Evolutionary conservation across 2,797 vertebrate genomes (phyloP).

Genomic region (Echiichthys vipera): DNA sequence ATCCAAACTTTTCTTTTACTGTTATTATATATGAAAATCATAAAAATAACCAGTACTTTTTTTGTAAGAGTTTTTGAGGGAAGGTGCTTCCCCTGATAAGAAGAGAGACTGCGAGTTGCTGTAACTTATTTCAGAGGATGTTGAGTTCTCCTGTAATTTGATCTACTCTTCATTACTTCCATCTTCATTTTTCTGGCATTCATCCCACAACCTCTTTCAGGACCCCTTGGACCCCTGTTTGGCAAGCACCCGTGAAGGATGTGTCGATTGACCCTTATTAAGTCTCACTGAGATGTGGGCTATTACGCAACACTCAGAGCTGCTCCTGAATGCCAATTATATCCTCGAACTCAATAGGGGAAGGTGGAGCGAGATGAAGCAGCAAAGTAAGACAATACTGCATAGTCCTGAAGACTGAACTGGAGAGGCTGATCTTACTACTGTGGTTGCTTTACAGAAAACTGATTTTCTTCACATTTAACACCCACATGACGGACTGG

Average conservation of each 20-base stretch:
- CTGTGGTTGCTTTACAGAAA: neutral
- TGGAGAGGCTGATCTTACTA: neutral
- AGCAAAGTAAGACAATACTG: slow-evolving; percentile 12
- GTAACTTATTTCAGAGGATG: neutral
- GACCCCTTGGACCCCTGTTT: slow-evolving; percentile 13
- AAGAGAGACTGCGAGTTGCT: neutral
- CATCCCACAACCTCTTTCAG: neutral
- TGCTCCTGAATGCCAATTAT: slow-evolving; percentile 45
- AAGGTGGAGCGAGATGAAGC: slow-evolving; percentile 3
- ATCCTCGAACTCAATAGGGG: slow-evolving; percentile 7
- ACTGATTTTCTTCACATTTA: neutral
- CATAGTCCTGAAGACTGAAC: neutral
- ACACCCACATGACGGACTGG: neutral
- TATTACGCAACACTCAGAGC: slow-evolving; percentile 57
- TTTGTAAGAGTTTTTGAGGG: too few species aligned
- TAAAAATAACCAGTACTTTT: too few species aligned
- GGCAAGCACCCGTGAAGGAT: slow-evolving; percentile 19
- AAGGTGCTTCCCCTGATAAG: too few species aligned
- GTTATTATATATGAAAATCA: too few species aligned
- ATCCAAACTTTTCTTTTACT: too few species aligned
- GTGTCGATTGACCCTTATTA: slow-evolving; percentile 35
- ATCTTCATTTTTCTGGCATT: neutral
- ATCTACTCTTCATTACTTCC: neutral
- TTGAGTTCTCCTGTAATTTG: neutral
- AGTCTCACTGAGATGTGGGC: slow-evolving; percentile 44